Percentiles rank a stretch among this genome's conserved stretches.
Conservation (phyloP, 2,888 invertebrate species). For the Drosophila fulvimacula region DNA sequence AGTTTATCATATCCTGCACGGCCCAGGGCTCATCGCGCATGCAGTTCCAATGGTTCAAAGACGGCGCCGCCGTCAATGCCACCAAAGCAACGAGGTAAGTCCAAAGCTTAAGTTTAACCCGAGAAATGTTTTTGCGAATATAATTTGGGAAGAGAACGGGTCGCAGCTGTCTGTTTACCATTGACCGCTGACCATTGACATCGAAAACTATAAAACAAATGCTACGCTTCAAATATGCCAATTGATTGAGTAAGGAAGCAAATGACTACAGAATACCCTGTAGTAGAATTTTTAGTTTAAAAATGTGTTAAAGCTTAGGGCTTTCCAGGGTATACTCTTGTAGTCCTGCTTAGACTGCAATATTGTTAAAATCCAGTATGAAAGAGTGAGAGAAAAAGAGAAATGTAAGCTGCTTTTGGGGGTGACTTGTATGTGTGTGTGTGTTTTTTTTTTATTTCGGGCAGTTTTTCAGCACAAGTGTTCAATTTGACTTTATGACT, state of each 20-base stretch:
- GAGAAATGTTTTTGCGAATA: neutral
- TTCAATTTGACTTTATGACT: slow-evolving; percentile 79
- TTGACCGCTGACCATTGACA: slow-evolving; percentile 12
- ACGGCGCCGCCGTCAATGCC: slow-evolving; percentile 90
- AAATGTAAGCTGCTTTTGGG: slow-evolving; percentile 16
- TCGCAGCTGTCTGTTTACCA: slow-evolving; percentile 29
- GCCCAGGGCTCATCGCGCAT: slow-evolving; percentile 91
- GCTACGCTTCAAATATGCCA: slow-evolving; percentile 5
- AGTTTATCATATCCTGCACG: slow-evolving; percentile 91
- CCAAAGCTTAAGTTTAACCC: neutral
- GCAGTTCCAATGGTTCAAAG: slow-evolving; percentile 93
- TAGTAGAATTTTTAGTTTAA: neutral
- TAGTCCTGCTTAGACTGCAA: neutral
- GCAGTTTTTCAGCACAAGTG: slow-evolving; percentile 55
- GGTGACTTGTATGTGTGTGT: slow-evolving; percentile 4
- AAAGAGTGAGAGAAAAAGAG: neutral
- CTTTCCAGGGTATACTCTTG: slow-evolving; percentile 14
- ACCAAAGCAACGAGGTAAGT: slow-evolving; percentile 90
- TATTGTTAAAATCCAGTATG: slow-evolving; percentile 37
- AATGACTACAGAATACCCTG: slow-evolving; percentile 8
- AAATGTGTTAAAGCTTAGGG: no score
- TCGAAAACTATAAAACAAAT: slow-evolving; percentile 36
- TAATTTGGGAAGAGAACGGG: neutral
- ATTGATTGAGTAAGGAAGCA: neutral
- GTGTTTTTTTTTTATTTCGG: neutral